Evolutionary conservation across 2,797 vertebrate genomes (phyloP), one percentile per base, ranked within the genome.

Genomic region (Pempheris klunzingeri): DNA sequence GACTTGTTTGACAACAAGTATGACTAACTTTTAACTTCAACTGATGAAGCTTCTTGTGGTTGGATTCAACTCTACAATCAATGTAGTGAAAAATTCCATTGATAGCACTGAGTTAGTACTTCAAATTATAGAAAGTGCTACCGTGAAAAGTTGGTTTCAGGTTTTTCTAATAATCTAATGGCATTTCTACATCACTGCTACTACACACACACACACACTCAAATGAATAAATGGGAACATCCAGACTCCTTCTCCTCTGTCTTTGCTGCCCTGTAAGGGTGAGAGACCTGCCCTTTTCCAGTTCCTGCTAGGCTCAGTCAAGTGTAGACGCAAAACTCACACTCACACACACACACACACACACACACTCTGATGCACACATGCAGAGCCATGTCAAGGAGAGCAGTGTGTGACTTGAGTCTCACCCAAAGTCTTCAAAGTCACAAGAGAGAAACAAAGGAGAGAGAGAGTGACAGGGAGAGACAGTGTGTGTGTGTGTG

Each of bases 251-350:
- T 57, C 38, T 72, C 36, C 30, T 63, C 76, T 50, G 50, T 61
- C 58, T 78, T 75, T 69, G 80, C 50, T 41, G 68, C 77, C 74
- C 84, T 69, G 60, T 78, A 80, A 63, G 34, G 61, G 47, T 77
- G 75, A 4, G 41, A 78, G 57, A 68, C 73, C 43, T 57, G 78
- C 54, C 65, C 78, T 87, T 74, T 79, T 66, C 39, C 44, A 71
- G 52, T 73, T 59, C 88, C 88, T 69, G 80, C 81, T 72, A 83
- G 74, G 85, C 80, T 79, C 81, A 78, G 75, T 89, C 86, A 88
- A 77, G 85, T 76, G 82, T 78, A 73, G 20, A 71, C 55, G 50
- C 58, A 74, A 34, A n/a, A 73, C 72, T 72, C 9, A 73, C 82
- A 77, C 58, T 59, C 69, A 41, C n/a, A 32, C 53, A 73, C 47